These are phyloP conservation scores for Conger conger DNA, from an alignment of 2,113 vertebrate genomes.

Conservation along the genomic window DNA sequence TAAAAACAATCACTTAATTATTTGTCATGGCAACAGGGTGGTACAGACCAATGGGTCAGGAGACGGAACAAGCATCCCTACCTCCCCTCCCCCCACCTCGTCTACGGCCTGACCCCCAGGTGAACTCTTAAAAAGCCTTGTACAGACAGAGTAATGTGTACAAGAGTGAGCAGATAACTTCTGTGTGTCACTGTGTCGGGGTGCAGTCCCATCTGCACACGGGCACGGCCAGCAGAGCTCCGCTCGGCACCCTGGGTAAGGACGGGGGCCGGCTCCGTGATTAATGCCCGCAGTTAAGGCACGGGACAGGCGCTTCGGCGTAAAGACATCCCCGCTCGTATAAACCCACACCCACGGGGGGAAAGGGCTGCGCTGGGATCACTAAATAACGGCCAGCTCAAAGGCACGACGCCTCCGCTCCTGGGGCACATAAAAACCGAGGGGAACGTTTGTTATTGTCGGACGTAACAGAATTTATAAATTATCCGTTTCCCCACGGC, in stretches of 20 bases:
- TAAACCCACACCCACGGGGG: neutral
- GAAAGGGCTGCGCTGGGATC: neutral
- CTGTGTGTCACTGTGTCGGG: too few species aligned
- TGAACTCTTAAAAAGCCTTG: neutral
- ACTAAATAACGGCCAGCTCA: neutral
- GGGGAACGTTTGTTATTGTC: neutral
- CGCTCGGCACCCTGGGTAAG: neutral
- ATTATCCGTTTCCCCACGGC: neutral
- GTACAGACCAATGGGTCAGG: constrained; percentile 28
- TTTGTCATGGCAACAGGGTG: constrained; percentile 32
- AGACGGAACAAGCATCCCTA: neutral
- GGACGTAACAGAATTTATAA: neutral
- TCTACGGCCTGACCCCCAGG: neutral
- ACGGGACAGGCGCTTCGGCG: neutral
- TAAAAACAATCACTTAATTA: constrained; percentile 56
- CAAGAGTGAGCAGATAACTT: neutral
- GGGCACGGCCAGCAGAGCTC: neutral
- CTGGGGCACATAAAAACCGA: neutral
- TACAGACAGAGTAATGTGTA: neutral
- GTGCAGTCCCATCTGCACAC: too few species aligned
- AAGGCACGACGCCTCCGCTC: neutral
- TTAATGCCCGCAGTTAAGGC: neutral
- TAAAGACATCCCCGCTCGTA: neutral
- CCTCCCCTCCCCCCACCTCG: neutral
- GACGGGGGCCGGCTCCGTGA: neutral